phyloP scores from a whole-genome alignment of 2,113 vertebrate species.

The Myotis davidii region DNA sequence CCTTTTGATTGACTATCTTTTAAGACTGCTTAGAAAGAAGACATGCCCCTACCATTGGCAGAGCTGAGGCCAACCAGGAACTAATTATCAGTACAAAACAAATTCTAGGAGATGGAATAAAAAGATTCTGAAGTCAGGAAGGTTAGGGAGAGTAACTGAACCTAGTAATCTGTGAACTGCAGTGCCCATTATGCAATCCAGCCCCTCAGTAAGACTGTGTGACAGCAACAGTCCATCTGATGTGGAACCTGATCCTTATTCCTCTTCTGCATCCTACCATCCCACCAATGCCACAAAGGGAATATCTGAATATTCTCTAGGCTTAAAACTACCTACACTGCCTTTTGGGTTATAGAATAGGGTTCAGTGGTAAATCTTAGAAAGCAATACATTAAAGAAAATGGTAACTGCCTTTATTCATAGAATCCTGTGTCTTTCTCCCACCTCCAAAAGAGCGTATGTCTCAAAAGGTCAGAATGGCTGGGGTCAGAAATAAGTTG shows the following conservation, averaged over 20 bases:
- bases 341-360: not conserved
- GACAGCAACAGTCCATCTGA: not conserved
- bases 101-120: not conserved
- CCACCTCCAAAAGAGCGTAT: not conserved
- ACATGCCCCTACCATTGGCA: not conserved
- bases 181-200: not conserved
- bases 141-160: not conserved
- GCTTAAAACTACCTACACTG: not conserved
- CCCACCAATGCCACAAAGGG: not conserved
- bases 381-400: slow-evolving; percentile 19
- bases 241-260: not conserved
- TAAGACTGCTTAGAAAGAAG: not conserved
- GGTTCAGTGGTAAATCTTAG: not conserved
- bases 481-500: not conserved
- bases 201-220: accelerated
- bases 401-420: not conserved
- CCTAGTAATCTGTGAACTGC: not conserved
- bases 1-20: not conserved
- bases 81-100: not conserved
- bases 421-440: not conserved
- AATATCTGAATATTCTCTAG: not conserved
- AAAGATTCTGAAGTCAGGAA: not conserved
- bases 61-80: not conserved
- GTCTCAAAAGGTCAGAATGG: not conserved
- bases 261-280: not conserved